A percentile compares a stretch with the other conserved stretches of the same genome.
These are phyloP conservation scores for Eubasilissa regina DNA, from an alignment of 1,140 invertebrate species.

Conservation along the genomic window DNA sequence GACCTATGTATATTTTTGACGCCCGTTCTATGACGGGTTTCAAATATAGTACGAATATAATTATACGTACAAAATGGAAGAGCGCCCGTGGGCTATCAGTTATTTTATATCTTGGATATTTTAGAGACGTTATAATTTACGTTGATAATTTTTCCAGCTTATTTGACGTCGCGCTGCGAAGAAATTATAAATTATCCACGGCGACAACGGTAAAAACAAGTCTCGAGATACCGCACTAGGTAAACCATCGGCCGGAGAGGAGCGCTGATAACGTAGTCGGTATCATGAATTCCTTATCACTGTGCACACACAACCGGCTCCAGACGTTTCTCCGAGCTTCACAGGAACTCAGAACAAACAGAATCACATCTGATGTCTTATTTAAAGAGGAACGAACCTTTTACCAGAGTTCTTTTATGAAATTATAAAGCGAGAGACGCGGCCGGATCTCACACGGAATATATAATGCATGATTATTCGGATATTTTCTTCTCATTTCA, in stretches of 20 bases:
- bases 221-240: slow-evolving; percentile 1
- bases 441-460: neutral
- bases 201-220: slow-evolving; percentile 33
- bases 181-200: slow-evolving; percentile 17
- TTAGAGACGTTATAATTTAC: too few species aligned
- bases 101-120: too few species aligned
- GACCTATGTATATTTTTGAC: too few species aligned
- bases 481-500: too few species aligned
- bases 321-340: slow-evolving; percentile 19
- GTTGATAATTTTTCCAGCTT: neutral
- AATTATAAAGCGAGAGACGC: slow-evolving; percentile 11
- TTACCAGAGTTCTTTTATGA: slow-evolving; percentile 21
- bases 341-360: slow-evolving; percentile 33
- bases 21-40: too few species aligned
- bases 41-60: too few species aligned
- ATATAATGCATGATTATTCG: neutral
- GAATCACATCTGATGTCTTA: slow-evolving; percentile 40
- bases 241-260: neutral
- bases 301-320: neutral
- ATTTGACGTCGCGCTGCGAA: slow-evolving; percentile 11
- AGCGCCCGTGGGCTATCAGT: too few species aligned
- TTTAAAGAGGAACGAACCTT: slow-evolving; percentile 38
- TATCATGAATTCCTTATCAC: slow-evolving; percentile 45
- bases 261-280: neutral
- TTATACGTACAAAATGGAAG: too few species aligned